These are phyloP conservation scores for Gibbula magus DNA, from an alignment of 2,888 invertebrate genomes.

Conservation along the genomic window DNA sequence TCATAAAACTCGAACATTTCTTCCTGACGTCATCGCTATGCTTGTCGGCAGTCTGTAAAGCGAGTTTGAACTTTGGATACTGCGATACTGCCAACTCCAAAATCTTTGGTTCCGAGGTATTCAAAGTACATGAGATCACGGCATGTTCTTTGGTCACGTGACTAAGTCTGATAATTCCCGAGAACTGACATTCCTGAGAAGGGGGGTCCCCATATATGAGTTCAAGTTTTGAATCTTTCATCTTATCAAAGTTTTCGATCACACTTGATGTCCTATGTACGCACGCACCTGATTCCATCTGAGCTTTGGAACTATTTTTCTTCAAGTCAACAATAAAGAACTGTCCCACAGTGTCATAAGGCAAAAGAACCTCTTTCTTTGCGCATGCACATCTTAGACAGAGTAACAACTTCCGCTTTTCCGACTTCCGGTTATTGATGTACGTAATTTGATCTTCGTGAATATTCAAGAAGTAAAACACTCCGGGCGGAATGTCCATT, in stretches of 20 bases:
- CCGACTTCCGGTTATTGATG: slow-evolving; percentile 44
- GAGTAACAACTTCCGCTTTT: slow-evolving; percentile 53
- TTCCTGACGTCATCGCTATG: slow-evolving; percentile 23
- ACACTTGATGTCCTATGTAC: slow-evolving; percentile 38
- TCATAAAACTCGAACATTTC: slow-evolving; percentile 34
- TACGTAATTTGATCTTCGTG: slow-evolving; percentile 58
- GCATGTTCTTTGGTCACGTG: slow-evolving; percentile 60
- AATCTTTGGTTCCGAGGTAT: slow-evolving; percentile 45
- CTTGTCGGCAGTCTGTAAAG: slow-evolving; percentile 50
- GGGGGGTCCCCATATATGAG: slow-evolving; percentile 55
- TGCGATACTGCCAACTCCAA: slow-evolving; percentile 60
- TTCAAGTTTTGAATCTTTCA: slow-evolving; percentile 34
- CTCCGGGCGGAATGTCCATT: slow-evolving; percentile 47
- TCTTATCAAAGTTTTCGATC: background rate
- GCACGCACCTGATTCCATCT: slow-evolving; percentile 44
- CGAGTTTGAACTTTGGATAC: slow-evolving; percentile 51
- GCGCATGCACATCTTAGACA: slow-evolving; percentile 53
- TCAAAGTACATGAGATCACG: slow-evolving; percentile 53
- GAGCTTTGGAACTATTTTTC: slow-evolving; percentile 42
- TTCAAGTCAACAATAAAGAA: slow-evolving; percentile 57
- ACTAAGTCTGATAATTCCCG: slow-evolving; percentile 53
- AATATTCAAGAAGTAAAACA: slow-evolving; percentile 49
- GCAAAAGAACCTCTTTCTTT: slow-evolving; percentile 51
- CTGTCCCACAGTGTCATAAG: slow-evolving; percentile 52
- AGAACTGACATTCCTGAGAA: slow-evolving; percentile 57